Base-by-base conservation (phyloP, 2,113 vertebrate genomes). In the Misgurnus anguillicaudatus region DNA sequence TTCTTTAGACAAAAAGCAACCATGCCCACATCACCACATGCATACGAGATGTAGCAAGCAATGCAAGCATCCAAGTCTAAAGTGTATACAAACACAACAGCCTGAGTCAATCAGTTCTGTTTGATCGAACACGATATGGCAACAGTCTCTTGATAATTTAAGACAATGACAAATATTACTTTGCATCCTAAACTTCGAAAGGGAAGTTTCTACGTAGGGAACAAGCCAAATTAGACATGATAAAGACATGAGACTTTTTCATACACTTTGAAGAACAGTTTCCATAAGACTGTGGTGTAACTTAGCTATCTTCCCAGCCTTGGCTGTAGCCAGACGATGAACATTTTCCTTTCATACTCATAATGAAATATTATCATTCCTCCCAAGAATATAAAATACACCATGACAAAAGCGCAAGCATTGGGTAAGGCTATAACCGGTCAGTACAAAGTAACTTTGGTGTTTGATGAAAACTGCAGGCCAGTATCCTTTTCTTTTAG, bases 361-460 rank as follows among this genome's bases (percentile, higher is more conserved):
- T 67, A 4, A 38, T n/a, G 16, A 69, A 14, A 45, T 11, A 19
- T 9, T 19, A 41, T 17, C 38, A 73, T 58, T 16, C 5, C 53
- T 42, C 55, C 36, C 53, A 14, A n/a, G n/a, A n/a, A 51, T 14
- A 55, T 19, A 55, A 55, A 72, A 41, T 39, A 0, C 39, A 72
- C 13, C 17, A 58, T 58, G 69, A 72, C 11, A 57, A 19, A 57
- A 3, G n/a, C 8, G 17, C 16, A 19, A 57, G 67, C 24, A 57
- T 58, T 72, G 41, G 3, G 39, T 72, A 72, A 72, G 38, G 69
- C 69, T 58, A 21, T 39, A 57, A 31, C 39, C 31, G 0, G 39
- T 62, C 58, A 6, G 41, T n/a, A 41, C 17, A 74, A 53, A 63
- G 6, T 13, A 64, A 64, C 64, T 83, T 75, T 75, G 77, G 70